Base-by-base conservation (phyloP, 2,113 vertebrate species). In the Anser brachyrhynchus region DNA sequence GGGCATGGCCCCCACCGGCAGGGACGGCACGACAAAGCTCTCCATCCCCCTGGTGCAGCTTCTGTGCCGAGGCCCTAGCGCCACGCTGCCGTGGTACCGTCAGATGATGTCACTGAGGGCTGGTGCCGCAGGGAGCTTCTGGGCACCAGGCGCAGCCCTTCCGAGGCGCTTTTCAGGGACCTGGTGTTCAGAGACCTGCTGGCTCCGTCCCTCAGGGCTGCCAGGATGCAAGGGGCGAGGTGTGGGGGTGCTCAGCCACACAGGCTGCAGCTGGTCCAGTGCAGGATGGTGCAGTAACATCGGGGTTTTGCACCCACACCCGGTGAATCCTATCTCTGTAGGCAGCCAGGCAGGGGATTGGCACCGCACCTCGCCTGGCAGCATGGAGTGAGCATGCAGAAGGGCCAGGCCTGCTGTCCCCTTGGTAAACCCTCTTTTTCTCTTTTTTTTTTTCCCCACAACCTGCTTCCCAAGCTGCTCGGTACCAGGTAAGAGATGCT, bases 401-500 rank as follows among this genome's bases (percentile, higher is more conserved):
- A 86, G 35, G 65, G 64, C 77, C 69, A 72, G 59, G 16, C 33
- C 29, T 29, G 6, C 37, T 43, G 3, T 83, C 87, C 39, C 33
- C 20, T 52, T 77, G 26, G 29, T 89, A 89, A 95, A 94, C 83
- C 90, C 80, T 87, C 67, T 80, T 62, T 85, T 94, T 97, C 33
- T 97, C 23, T 97, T 98, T 90, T 97, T 93, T 97, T 93, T 93
- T 49, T 22, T 22, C 20, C 46, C 92, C 95, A 76, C 96, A 89
- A 72, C 66, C 91, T 97, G 95, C 97, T 96, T 96, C 82, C 95
- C 79, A 85, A 98, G 97, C 94, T 2, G 2, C 61, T 94, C 33
- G 66, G 39, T 91, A 77, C 88, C 97, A 98, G 97, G 97, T 98
- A 98, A 98, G 98, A 98, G 94, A 93, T 3, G 16, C 33, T 90